These are phyloP conservation scores for Boloria selene DNA, from an alignment of 2,888 invertebrate species.

Conservation along the genomic window DNA sequence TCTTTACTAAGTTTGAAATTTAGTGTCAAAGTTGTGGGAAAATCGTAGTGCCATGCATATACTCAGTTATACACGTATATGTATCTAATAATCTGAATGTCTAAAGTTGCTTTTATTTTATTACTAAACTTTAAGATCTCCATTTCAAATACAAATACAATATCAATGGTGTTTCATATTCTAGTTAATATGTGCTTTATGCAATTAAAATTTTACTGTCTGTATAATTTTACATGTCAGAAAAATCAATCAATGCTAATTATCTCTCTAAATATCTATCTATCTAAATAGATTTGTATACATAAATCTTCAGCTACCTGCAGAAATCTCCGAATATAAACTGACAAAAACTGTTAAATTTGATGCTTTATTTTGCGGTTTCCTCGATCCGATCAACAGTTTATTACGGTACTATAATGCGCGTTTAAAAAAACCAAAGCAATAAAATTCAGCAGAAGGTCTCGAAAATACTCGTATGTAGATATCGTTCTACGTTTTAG, in stretches of 20 bases:
- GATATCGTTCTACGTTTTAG: slow-evolving; percentile 52
- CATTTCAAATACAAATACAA: slow-evolving; percentile 16
- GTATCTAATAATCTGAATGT: slow-evolving; percentile 40
- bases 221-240: too few species aligned
- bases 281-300: background rate
- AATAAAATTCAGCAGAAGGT: slow-evolving; percentile 45
- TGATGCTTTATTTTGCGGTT: slow-evolving; percentile 23
- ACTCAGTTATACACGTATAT: slow-evolving; percentile 41
- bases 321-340: background rate
- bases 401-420: slow-evolving; percentile 21
- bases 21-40: slow-evolving; percentile 44
- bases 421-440: slow-evolving; percentile 26
- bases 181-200: too few species aligned
- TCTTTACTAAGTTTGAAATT: slow-evolving; percentile 44
- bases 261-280: too few species aligned
- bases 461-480: slow-evolving; percentile 44
- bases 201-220: too few species aligned
- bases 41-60: slow-evolving; percentile 42
- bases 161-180: background rate
- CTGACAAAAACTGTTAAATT: slow-evolving; percentile 21
- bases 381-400: slow-evolving; percentile 22
- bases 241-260: background rate
- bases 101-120: slow-evolving; percentile 39
- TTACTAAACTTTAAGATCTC: slow-evolving; percentile 19
- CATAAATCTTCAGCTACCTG: background rate